phyloP scores from a whole-genome alignment of 2,888 invertebrate species.

The Resseliella maxima region DNA sequence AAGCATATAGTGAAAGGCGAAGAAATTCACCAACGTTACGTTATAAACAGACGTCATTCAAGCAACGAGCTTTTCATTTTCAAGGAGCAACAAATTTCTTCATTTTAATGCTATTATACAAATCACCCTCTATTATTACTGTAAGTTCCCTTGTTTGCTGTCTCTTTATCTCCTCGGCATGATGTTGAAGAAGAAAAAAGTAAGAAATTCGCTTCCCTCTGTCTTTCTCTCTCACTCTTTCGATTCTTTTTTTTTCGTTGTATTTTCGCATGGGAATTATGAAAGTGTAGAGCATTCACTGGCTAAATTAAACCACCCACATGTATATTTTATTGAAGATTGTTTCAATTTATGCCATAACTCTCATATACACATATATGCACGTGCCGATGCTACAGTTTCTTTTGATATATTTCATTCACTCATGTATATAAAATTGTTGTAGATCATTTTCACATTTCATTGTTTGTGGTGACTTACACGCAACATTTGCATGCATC shows the following conservation, averaged over 20 bases:
- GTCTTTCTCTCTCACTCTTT: neutral
- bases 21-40: constrained; percentile 39
- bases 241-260: neutral
- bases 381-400: neutral
- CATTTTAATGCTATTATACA: constrained; percentile 38
- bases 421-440: neutral
- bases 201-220: too few relatives aligned
- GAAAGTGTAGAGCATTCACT: neutral
- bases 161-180: neutral
- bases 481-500: neutral
- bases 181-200: too few relatives aligned
- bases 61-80: constrained; percentile 51
- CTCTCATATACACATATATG: neutral
- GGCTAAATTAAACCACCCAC: neutral
- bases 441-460: neutral
- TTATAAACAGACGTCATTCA: neutral
- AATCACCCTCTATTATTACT: constrained; percentile 34
- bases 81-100: constrained; percentile 17
- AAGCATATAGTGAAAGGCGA: neutral
- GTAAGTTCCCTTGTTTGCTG: neutral
- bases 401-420: neutral
- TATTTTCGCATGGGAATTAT: neutral
- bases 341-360: neutral
- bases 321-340: neutral
- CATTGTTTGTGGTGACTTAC: neutral